Evolutionary conservation across 1,140 invertebrate species (phyloP).

Genomic region (Drosophila equinoxialis): DNA sequence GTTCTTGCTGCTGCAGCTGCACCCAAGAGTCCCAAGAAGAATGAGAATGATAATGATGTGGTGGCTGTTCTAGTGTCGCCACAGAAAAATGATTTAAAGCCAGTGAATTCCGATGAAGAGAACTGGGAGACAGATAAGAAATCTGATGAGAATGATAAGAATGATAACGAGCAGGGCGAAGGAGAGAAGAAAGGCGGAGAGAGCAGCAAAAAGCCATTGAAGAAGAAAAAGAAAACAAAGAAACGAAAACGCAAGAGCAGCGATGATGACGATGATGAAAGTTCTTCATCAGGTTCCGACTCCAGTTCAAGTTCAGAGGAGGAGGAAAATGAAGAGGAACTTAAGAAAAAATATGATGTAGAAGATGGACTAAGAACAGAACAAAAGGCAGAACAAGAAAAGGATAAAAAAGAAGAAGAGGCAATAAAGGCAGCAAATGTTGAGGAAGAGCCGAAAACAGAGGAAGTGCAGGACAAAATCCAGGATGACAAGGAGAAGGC

Average conservation of each 20-base stretch:
- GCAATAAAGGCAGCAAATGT: slow-evolving; percentile 66
- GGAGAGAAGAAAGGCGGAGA: slow-evolving; percentile 1
- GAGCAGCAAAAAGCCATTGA: slow-evolving; percentile 18
- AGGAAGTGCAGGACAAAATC: slow-evolving; percentile 39
- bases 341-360: slow-evolving; percentile 83
- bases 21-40: slow-evolving; percentile 58
- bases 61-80: slow-evolving; percentile 75
- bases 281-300: slow-evolving; percentile 74
- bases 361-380: slow-evolving; percentile 60
- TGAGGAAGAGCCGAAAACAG: slow-evolving; percentile 15
- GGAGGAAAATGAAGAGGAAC: slow-evolving; percentile 75
- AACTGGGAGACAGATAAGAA: slow-evolving; percentile 70
- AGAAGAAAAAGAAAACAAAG: slow-evolving; percentile 70
- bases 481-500: slow-evolving; percentile 27
- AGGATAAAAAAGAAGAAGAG: slow-evolving; percentile 44
- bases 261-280: slow-evolving; percentile 65
- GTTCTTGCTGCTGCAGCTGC: slow-evolving; percentile 50
- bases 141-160: slow-evolving; percentile 75
- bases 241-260: slow-evolving; percentile 83
- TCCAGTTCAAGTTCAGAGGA: slow-evolving; percentile 70
- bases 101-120: slow-evolving; percentile 78
- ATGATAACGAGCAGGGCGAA: slow-evolving; percentile 31
- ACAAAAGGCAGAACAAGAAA: slow-evolving; percentile 61
- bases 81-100: slow-evolving; percentile 30
- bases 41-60: slow-evolving; percentile 31